These are phyloP conservation scores for Myiothlypis chrysogaster DNA, from an alignment of 2,797 vertebrate species.

Conservation along the genomic window DNA sequence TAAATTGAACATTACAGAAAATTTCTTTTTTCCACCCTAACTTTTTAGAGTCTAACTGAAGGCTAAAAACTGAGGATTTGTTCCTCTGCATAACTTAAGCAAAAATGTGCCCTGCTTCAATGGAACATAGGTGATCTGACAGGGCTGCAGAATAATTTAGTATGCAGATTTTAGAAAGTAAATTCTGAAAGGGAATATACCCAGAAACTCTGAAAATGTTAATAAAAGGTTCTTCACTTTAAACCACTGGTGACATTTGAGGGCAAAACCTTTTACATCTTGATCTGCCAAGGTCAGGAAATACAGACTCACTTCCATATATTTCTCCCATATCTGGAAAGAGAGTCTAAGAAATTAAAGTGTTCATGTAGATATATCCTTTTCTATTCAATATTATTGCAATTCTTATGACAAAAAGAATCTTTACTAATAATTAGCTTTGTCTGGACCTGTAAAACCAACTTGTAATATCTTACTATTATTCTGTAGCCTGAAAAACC, in stretches of 20 bases:
- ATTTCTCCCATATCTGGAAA: slow-evolving; percentile 19
- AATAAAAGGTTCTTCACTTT: slow-evolving; percentile 39
- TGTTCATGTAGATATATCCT: neutral
- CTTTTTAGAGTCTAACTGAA: neutral
- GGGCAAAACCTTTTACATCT: slow-evolving; percentile 52
- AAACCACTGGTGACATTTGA: slow-evolving; percentile 24
- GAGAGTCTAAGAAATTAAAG: slow-evolving; percentile 19
- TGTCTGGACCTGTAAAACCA: neutral
- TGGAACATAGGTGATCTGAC: neutral
- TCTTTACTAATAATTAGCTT: slow-evolving; percentile 49
- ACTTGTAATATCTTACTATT: slow-evolving; percentile 1
- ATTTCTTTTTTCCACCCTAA: neutral
- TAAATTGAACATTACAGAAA: neutral
- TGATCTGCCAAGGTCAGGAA: slow-evolving; percentile 40
- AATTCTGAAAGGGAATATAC: slow-evolving; percentile 37
- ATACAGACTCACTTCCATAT: neutral
- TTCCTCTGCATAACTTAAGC: slow-evolving; percentile 26
- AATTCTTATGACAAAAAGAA: slow-evolving; percentile 29
- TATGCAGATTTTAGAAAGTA: slow-evolving; percentile 25
- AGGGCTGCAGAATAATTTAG: slow-evolving; percentile 41
- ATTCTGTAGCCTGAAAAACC: neutral
- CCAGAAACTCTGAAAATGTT: slow-evolving; percentile 54
- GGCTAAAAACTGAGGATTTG: neutral
- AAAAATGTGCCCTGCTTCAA: slow-evolving; percentile 39
- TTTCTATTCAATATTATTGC: neutral